Conservation (phyloP, 2,797 vertebrate species). For the Macropodus opercularis region DNA sequence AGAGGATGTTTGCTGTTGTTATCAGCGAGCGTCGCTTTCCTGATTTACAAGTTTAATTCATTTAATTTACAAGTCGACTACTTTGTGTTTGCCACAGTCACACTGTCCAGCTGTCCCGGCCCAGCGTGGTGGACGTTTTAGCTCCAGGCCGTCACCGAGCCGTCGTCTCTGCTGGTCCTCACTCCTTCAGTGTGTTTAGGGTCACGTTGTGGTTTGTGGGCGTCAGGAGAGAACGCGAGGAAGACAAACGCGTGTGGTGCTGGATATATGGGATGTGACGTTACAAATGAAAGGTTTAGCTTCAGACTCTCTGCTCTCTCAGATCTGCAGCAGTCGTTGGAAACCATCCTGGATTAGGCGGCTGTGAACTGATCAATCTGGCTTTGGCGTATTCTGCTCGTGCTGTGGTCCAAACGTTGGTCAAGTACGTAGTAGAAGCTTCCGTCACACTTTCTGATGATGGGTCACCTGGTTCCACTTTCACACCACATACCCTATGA, state of each 20-base stretch:
- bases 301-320: slow-evolving; percentile 14
- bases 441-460: too few species aligned
- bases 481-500: too few species aligned
- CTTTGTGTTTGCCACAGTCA: background rate
- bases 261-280: slow-evolving; percentile 29
- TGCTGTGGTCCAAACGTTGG: background rate
- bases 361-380: background rate
- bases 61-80: background rate
- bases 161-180: too few species aligned
- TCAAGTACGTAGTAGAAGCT: background rate
- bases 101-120: too few species aligned
- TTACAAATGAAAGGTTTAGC: slow-evolving; percentile 27
- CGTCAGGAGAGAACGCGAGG: too few species aligned
- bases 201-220: too few species aligned
- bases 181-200: too few species aligned
- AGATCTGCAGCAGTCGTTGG: background rate
- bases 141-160: background rate
- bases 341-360: slow-evolving; percentile 1
- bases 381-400: background rate
- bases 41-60: too few species aligned
- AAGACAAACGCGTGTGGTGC: background rate
- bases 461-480: too few species aligned
- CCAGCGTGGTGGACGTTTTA: background rate
- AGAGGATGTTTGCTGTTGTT: too few species aligned
- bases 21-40: too few species aligned